Conservation (phyloP, 2,888 invertebrate species). For the Steromphala cineraria region DNA sequence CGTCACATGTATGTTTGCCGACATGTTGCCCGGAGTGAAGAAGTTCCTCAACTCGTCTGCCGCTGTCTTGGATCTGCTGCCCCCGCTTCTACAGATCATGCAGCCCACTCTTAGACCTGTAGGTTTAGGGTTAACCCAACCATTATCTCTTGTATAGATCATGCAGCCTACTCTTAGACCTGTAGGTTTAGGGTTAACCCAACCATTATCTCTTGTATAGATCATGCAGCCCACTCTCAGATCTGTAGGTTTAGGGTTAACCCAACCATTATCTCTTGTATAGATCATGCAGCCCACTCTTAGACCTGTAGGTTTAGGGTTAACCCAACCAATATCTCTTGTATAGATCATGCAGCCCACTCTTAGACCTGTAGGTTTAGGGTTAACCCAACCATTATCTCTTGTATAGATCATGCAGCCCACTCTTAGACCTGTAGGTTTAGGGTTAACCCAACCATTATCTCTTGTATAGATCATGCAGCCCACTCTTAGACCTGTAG, state of each 20-base stretch:
- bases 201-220: background rate
- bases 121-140: slow-evolving; percentile 49
- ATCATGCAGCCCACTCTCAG: background rate
- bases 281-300: background rate
- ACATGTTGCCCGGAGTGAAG: slow-evolving; percentile 80
- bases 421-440: background rate
- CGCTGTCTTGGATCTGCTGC: slow-evolving; percentile 84
- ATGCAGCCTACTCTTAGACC: slow-evolving; percentile 82
- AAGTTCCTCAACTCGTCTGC: slow-evolving; percentile 75
- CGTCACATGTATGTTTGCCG: slow-evolving; percentile 73
- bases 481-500: background rate
- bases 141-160: background rate
- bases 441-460: background rate
- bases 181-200: slow-evolving; percentile 61
- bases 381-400: background rate
- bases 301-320: background rate
- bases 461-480: background rate
- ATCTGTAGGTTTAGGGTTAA: background rate
- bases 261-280: too few relatives aligned
- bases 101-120: slow-evolving; percentile 86
- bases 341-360: background rate
- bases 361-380: background rate
- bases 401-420: background rate
- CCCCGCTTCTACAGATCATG: slow-evolving; percentile 83
- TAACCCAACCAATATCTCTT: background rate